Evolutionary conservation across 1,140 invertebrate genomes (phyloP), one percentile per base, ranked within the genome.

Genomic region (Physella acuta): DNA sequence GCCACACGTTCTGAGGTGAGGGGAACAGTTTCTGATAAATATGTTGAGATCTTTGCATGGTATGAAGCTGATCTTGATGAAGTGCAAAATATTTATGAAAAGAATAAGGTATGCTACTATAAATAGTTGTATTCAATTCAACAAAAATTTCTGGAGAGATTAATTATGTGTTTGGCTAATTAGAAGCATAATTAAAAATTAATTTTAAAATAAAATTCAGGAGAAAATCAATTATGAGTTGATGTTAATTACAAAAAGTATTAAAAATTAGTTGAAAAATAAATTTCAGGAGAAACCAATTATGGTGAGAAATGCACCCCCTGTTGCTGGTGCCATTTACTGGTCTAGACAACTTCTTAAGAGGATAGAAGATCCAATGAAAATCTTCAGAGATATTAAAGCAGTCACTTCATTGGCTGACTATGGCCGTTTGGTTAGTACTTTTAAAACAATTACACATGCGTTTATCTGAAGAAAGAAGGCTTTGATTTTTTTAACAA

Each of bases 291-390:
- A 80, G 49, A 76, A 74, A 58, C 82, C 83, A 60, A 78, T 77
- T 61, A 70, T 77, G 52, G 73, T 82, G 3, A 73, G 82, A 52
- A 84, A 84, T 75, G 81, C 81, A 30, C 82, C 82, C n/a, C 81
- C 79, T 52, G 78, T 83, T 17, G 82, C 82, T 34, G 84, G 84
- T 26, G 82, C 82, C 51, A 83, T 85, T 39, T 76, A 81, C 63
- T 85, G 84, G 84, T 82, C 81, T 5, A 64, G 82, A 30, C 81
- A 82, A 61, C 73, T 84, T 14, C 73, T 84, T 1, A 81, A 81
- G 53, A 71, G 77, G 31, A 84, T 85, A 16, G 82, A 85, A 68
- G 80, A 84, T 59, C 82, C 82, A 14, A 85, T 84, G 82, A 81
- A 82, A 68, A 66, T 79, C 4, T 84, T 84, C 71, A 62, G 76